phyloP scores from a whole-genome alignment of 37 sponge, comb jelly and placozoan genomes.

The Hormiphora californensis region DNA sequence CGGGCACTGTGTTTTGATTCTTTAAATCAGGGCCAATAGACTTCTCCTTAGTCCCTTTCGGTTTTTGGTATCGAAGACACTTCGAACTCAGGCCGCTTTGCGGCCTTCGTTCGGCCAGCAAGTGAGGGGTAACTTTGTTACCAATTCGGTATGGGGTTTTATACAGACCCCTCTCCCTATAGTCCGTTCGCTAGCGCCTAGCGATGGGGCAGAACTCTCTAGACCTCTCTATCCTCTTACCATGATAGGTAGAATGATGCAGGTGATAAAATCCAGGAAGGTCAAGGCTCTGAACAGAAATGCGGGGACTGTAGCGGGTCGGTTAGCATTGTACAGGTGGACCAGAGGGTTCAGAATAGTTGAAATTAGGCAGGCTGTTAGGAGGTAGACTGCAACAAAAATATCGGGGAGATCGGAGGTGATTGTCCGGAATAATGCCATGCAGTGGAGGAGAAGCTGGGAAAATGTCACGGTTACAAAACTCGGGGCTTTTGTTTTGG shows the following conservation, averaged over 20 bases:
- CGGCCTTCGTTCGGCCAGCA: no score
- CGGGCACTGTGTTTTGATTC: no score
- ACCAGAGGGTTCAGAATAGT: conserved; percentile 10
- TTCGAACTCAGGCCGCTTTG: no score
- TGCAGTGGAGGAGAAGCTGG: neutral
- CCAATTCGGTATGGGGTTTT: no score
- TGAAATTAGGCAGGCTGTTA: neutral
- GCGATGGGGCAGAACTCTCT: no score
- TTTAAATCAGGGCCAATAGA: no score
- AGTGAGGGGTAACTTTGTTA: no score
- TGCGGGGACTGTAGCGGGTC: neutral
- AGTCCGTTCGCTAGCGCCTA: no score
- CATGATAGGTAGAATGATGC: neutral
- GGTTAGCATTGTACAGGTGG: neutral
- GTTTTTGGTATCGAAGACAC: no score
- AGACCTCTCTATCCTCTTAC: neutral
- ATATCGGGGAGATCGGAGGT: neutral
- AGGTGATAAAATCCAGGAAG: neutral
- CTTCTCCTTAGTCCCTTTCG: no score
- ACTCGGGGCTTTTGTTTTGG: no score
- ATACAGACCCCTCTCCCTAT: no score
- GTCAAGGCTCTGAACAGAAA: conserved; percentile 41
- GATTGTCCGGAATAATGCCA: conserved; percentile 10
- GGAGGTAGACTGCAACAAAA: neutral
- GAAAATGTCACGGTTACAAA: neutral